phyloP scores from a whole-genome alignment of 2,888 invertebrate species.

The Agriotes lineatus region DNA sequence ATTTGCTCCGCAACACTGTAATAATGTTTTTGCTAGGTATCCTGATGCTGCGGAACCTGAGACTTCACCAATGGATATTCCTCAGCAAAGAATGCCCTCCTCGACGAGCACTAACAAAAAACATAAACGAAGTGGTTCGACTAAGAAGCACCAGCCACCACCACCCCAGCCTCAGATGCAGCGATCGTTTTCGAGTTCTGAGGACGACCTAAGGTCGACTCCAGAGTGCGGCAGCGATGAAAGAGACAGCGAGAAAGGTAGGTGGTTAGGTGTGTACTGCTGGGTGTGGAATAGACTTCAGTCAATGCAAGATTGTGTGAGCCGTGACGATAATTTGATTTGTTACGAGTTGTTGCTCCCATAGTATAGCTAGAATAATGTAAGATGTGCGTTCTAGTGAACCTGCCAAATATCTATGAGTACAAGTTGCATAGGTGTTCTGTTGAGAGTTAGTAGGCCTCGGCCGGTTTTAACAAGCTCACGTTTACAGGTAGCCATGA shows the following conservation, averaged over 20 bases:
- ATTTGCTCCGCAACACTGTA: too few relatives aligned
- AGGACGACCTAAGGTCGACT: slow-evolving; percentile 91
- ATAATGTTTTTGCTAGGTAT: slow-evolving; percentile 58
- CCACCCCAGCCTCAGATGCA: slow-evolving; percentile 62
- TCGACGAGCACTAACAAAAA: slow-evolving; percentile 65
- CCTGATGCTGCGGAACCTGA: slow-evolving; percentile 60
- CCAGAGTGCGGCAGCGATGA: slow-evolving; percentile 91
- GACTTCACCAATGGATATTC: slow-evolving; percentile 63
- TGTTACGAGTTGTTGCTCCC: slow-evolving; percentile 63
- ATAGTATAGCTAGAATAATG: slow-evolving; percentile 48
- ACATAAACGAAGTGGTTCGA: slow-evolving; percentile 65
- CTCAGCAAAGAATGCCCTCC: slow-evolving; percentile 54
- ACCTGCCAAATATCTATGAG: too few relatives aligned
- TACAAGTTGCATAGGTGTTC: neutral
- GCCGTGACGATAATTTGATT: slow-evolving; percentile 25
- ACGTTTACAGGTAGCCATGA: slow-evolving; percentile 65
- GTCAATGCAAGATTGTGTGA: slow-evolving; percentile 15
- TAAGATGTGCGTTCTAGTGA: too few relatives aligned
- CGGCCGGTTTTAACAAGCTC: slow-evolving; percentile 43
- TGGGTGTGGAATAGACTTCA: slow-evolving; percentile 15
- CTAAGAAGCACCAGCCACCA: slow-evolving; percentile 61
- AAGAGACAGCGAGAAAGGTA: slow-evolving; percentile 72
- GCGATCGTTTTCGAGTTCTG: slow-evolving; percentile 82
- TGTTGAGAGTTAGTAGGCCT: slow-evolving; percentile 25
- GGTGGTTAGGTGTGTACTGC: slow-evolving; percentile 55